Evolutionary conservation across 2,888 invertebrate species (phyloP).

Genomic region (Apamea crenata): DNA sequence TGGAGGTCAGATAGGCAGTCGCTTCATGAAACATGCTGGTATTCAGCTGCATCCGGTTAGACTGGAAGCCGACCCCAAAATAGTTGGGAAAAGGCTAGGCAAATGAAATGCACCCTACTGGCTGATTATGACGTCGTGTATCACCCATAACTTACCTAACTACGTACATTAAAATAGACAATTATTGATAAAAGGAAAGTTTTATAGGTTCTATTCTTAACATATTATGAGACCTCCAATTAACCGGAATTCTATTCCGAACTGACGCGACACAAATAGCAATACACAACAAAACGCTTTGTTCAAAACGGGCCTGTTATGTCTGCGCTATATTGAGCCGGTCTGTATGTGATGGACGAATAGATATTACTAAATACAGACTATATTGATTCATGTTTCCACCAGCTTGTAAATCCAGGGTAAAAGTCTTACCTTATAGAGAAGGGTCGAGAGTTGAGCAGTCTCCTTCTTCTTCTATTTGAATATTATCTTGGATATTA

Average conservation of each 20-base stretch:
- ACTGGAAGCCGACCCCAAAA: no score
- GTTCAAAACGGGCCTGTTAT: constrained; percentile 22
- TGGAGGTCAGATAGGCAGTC: no score
- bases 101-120: not conserved
- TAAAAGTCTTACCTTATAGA: no score
- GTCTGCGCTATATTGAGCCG: constrained; percentile 12
- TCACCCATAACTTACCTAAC: not conserved
- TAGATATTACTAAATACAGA: not conserved
- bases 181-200: not conserved
- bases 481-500: no score
- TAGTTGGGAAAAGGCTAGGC: no score
- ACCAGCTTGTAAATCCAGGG: no score
- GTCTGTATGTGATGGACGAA: constrained; percentile 10
- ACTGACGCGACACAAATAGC: constrained; percentile 16
- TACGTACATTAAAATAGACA: not conserved
- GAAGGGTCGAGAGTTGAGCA: no score
- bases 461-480: no score
- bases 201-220: constrained; percentile 1
- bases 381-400: not conserved
- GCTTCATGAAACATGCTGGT: no score
- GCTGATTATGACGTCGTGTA: not conserved
- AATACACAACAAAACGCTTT: constrained; percentile 26
- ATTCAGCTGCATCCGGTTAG: no score
- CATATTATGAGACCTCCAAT: not conserved
- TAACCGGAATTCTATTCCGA: constrained; percentile 17